These are phyloP conservation scores for Amblyjoppa proteus DNA, from an alignment of 2,888 invertebrate species.

Conservation along the genomic window DNA sequence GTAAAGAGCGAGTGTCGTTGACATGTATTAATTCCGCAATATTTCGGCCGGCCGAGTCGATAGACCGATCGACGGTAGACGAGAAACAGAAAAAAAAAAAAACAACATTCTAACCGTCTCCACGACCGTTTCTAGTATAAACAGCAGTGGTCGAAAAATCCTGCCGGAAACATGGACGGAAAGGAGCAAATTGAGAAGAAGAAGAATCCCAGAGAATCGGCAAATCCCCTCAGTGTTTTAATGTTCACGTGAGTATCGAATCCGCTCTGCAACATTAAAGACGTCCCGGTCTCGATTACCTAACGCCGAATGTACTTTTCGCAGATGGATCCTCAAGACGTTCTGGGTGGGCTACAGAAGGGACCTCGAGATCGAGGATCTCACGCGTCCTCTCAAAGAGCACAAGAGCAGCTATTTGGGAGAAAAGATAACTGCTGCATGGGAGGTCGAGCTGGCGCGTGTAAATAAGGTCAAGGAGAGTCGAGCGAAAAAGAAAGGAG, in stretches of 20 bases:
- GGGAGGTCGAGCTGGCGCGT: conserved; percentile 86
- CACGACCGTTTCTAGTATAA: conserved; percentile 1
- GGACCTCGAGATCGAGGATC: conserved; percentile 89
- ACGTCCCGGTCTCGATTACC: conserved; percentile 5
- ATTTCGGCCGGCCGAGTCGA: neutral
- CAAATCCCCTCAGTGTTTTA: conserved; percentile 86
- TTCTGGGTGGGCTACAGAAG: conserved; percentile 89
- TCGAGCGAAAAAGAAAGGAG: conserved; percentile 46
- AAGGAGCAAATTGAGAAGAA: conserved; percentile 77
- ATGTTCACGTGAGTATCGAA: conserved; percentile 86
- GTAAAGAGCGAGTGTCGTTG: neutral
- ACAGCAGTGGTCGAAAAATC: neutral
- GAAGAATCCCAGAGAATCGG: conserved; percentile 86
- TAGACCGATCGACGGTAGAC: neutral
- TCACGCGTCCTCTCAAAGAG: conserved; percentile 89
- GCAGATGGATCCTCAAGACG: conserved; percentile 90
- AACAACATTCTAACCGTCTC: conserved; percentile 16
- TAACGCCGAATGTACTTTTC: conserved; percentile 68
- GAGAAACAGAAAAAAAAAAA: conserved; percentile 11
- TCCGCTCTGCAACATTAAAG: neutral
- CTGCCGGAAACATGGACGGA: conserved; percentile 78
- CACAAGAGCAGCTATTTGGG: conserved; percentile 90
- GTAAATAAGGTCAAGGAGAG: conserved; percentile 69
- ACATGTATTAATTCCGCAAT: neutral
- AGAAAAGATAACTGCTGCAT: conserved; percentile 87